Evolutionary conservation across 1,140 invertebrate genomes (phyloP), one percentile per base, ranked within the genome.

Genomic region (Microplitis mediator): DNA sequence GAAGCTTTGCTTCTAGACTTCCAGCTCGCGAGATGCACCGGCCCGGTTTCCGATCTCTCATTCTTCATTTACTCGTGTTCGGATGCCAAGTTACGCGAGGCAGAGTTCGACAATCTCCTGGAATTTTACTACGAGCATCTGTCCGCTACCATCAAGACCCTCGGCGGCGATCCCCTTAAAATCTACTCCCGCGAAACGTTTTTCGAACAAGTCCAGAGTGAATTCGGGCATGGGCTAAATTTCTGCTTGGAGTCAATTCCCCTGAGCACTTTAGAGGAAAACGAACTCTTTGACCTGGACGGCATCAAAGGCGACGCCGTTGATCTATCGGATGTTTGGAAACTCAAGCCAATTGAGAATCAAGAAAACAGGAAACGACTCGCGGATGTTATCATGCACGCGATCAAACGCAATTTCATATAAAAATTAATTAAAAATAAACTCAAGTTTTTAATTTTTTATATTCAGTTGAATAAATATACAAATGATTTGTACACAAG

Each of bases 1-100:
- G 76, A 88, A 63, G 86, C 88, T 52, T 86, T 90, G 1, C 88
- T 93, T 60, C 90, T 93, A 51, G 93, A 94, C 76, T 93, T 92
- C 75, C 92, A 94, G 84, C 75, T 93, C 58, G 80, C 90, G 1
- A 87, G 92, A 82, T 89, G 85, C 65, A 86, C 88, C 0, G 90
- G 90, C 34, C 88, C 91, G 4, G 84, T 90, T 8, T 76, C 90
- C 2, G 92, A 93, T 77, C n/a, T 93, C 0, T 79, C 84, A 16
- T 91, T 92, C 78, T 88, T 91, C 14, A 84, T 92, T 39, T 92
- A 92, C 73, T 89, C 88, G 0, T 91, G 91, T 72, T 91, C 91
- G 0, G 86, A 87, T 54, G 84, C 91, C 76, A 71, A 88, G 54
- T 77, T 92, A 71, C 84, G 91, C 13, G 80, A 87, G 66, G 67